Conservation (phyloP, 2,888 invertebrate species). For the Orthosia incerta region DNA sequence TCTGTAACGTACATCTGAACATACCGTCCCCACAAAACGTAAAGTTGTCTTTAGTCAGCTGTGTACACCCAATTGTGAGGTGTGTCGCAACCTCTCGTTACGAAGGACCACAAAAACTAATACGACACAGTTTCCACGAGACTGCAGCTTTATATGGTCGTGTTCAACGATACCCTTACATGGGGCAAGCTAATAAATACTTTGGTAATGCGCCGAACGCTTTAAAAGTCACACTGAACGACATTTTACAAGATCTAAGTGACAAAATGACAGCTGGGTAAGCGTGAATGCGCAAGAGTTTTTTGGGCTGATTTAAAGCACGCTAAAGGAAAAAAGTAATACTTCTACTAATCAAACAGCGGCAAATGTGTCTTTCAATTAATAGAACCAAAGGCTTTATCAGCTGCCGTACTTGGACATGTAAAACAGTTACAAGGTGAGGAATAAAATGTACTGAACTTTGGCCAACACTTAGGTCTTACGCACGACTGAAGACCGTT, state of each 20-base stretch:
- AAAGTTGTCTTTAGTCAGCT: conserved; percentile 52
- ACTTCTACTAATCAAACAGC: conserved; percentile 19
- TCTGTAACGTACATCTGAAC: conserved; percentile 1
- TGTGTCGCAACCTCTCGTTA: conserved; percentile 72
- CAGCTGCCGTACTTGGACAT: conserved; percentile 18
- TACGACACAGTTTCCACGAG: conserved; percentile 84
- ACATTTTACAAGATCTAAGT: conserved; percentile 61
- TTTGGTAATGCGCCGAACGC: conserved; percentile 64
- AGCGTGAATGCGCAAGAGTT: conserved; percentile 34
- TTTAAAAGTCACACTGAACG: conserved; percentile 64
- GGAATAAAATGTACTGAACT: neutral
- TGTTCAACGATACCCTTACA: conserved; percentile 74
- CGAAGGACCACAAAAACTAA: conserved; percentile 76
- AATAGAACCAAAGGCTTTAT: conserved; percentile 10
- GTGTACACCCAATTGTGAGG: conserved; percentile 63
- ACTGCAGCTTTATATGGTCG: conserved; percentile 79
- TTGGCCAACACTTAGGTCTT: conserved; percentile 7
- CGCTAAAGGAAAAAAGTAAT: conserved; percentile 22
- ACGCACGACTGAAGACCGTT: conserved; percentile 3
- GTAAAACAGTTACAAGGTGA: conserved; percentile 25
- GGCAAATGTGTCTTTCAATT: conserved; percentile 26
- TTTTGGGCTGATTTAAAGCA: conserved; percentile 39
- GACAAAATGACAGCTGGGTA: conserved; percentile 54
- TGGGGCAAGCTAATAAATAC: conserved; percentile 71
- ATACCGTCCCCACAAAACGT: neutral